Conservation (phyloP, 2,113 vertebrate species). For the Strigops habroptila region DNA sequence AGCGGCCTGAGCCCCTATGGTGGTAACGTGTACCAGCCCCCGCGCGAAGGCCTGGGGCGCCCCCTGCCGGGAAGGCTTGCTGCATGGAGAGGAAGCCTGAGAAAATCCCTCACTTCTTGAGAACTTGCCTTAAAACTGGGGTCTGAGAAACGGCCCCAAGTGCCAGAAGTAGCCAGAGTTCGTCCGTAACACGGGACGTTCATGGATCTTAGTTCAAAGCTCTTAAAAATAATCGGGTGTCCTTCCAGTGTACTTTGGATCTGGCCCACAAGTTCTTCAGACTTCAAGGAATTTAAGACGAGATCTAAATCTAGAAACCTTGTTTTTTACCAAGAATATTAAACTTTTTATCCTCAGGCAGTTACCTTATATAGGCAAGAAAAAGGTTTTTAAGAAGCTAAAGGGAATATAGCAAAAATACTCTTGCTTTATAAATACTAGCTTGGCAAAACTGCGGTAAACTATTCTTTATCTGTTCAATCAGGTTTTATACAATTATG, state of each 20-base stretch:
- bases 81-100: not conserved
- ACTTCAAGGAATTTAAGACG: not conserved
- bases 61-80: not conserved
- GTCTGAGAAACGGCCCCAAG: too few species aligned
- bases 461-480: not conserved
- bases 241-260: not conserved
- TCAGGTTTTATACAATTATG: not conserved
- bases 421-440: not conserved
- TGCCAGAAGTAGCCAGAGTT: accelerated
- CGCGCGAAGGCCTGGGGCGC: not conserved
- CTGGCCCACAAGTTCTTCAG: not conserved
- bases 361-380: not conserved
- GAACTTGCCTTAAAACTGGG: not conserved
- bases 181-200: accelerated
- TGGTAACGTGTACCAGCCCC: not conserved
- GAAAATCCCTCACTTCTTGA: not conserved
- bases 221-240: not conserved
- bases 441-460: not conserved
- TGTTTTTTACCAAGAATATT: not conserved
- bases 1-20: not conserved
- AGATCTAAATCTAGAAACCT: not conserved
- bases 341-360: not conserved
- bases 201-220: not conserved
- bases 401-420: not conserved
- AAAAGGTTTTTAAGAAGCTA: not conserved